phyloP scores from a whole-genome alignment of 1,140 invertebrate genomes.

The Drosophila bocqueti region DNA sequence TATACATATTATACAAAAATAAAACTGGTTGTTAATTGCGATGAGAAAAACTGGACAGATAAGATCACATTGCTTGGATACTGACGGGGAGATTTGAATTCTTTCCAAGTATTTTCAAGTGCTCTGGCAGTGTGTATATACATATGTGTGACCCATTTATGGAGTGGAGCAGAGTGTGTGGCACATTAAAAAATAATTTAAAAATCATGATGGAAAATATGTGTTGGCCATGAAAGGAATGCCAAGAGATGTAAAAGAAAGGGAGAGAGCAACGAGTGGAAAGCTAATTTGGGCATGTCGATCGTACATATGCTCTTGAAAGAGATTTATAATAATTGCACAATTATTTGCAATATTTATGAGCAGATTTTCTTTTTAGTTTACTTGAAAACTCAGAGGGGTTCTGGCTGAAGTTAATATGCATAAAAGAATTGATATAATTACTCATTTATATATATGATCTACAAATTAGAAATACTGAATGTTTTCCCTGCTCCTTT shows the following conservation, averaged over 20 bases:
- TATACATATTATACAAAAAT: constrained; percentile 13
- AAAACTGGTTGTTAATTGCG: constrained; percentile 70
- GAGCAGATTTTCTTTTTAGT: background rate
- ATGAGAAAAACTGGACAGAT: constrained; percentile 46
- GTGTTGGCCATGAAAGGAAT: constrained; percentile 64
- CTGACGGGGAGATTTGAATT: constrained; percentile 41
- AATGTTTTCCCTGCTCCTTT: background rate
- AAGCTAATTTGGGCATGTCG: constrained; percentile 6
- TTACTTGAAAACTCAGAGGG: background rate
- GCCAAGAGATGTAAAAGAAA: constrained; percentile 38
- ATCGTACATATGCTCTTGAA: constrained; percentile 1
- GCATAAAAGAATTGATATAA: no score
- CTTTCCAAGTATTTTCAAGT: constrained; percentile 51
- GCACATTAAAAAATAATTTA: constrained; percentile 66
- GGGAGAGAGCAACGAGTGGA: constrained; percentile 42
- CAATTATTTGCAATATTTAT: background rate
- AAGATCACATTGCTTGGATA: constrained; percentile 16
- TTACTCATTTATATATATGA: background rate
- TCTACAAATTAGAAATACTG: background rate
- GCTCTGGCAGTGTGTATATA: constrained; percentile 18
- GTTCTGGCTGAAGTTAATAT: no score
- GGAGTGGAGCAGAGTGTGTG: constrained; percentile 26
- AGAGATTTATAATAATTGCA: no score
- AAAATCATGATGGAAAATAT: constrained; percentile 50
- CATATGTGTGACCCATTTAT: constrained; percentile 46